phyloP scores from a whole-genome alignment of 2,888 invertebrate genomes.

The Phania funesta region DNA sequence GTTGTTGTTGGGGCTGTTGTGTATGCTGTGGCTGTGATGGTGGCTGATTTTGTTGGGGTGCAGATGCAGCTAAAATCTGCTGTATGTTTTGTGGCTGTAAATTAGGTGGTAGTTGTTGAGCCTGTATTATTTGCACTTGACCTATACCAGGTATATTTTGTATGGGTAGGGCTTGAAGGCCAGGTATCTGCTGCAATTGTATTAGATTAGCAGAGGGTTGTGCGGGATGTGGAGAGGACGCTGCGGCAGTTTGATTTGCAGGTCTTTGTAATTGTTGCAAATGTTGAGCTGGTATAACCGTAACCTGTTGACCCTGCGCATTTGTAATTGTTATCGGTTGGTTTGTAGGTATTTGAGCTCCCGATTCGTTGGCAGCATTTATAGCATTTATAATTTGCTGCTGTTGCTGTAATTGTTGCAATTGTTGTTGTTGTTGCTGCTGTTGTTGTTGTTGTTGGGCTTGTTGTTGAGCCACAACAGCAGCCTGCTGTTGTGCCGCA shows the following conservation, averaged over 20 bases:
- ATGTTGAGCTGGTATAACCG: constrained; percentile 88
- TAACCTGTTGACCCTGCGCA: constrained; percentile 89
- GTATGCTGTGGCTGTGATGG: constrained; percentile 72
- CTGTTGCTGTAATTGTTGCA: constrained; percentile 72
- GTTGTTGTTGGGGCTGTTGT: constrained; percentile 69
- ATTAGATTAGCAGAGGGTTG: constrained; percentile 72
- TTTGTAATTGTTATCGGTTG: constrained; percentile 87
- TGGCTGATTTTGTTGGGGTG: constrained; percentile 70
- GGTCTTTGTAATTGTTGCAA: constrained; percentile 80
- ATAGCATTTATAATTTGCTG: constrained; percentile 76
- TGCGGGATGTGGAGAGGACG: constrained; percentile 66
- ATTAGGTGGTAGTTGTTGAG: constrained; percentile 80
- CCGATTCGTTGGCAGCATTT: constrained; percentile 73
- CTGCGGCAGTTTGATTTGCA: constrained; percentile 47
- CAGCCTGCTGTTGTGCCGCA: constrained; percentile 64
- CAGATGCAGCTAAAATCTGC: constrained; percentile 71
- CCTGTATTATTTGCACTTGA: constrained; percentile 86
- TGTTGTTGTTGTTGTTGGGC: constrained; percentile 69
- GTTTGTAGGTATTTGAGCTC: constrained; percentile 78
- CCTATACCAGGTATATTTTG: constrained; percentile 90
- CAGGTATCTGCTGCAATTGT: constrained; percentile 77
- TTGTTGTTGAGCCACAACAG: constrained; percentile 63
- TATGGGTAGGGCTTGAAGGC: constrained; percentile 85
- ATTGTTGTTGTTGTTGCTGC: constrained; percentile 66
- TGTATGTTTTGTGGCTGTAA: constrained; percentile 75